Conservation (phyloP, 2,113 vertebrate genomes). For the human (Homo sapiens) region GRCh38 chr17:52351001-52351500, state of each 20-base stretch:
- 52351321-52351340: too few species aligned
- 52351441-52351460: too few species aligned
- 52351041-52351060: neutral
- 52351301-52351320: too few species aligned
- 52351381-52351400: too few species aligned
- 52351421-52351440: too few species aligned
- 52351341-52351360: too few species aligned
- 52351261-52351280: neutral
- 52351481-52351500: too few species aligned
- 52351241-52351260: neutral
- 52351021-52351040: neutral
- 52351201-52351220: neutral
- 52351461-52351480: too few species aligned
- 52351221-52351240: neutral
- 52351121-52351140: conserved; percentile 4
- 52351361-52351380: too few species aligned
- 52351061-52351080: neutral
- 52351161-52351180: neutral
- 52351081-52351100: neutral
- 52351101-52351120: neutral
- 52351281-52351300: too few species aligned
- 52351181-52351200: neutral
- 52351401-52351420: too few species aligned
- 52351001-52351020: conserved; percentile 3
- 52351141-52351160: neutral